phyloP scores from a whole-genome alignment of 1,140 invertebrate species.

The Cotesia glomerata region DNA sequence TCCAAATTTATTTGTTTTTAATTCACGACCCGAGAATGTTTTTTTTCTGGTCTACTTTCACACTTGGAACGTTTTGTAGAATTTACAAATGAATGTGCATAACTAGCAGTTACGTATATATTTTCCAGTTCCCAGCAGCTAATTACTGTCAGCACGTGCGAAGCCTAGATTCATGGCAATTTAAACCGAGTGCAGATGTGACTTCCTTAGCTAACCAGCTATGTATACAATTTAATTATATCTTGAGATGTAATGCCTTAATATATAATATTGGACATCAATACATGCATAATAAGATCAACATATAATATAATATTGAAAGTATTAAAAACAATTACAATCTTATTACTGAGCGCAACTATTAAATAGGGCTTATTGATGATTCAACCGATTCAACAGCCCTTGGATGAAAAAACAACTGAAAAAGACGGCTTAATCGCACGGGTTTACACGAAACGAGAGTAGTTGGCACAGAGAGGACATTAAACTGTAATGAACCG shows the following conservation, averaged over 20 bases:
- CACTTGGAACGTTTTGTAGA: background rate
- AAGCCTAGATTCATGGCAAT: slow-evolving; percentile 29
- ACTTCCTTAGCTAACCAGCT: background rate
- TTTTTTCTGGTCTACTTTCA: background rate
- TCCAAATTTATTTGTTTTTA: slow-evolving; percentile 3
- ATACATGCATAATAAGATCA: no score
- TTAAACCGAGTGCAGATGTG: slow-evolving; percentile 21
- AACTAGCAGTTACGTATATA: slow-evolving; percentile 4
- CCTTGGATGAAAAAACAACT: background rate
- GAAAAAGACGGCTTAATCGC: background rate
- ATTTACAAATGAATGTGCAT: slow-evolving; percentile 26
- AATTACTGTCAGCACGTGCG: slow-evolving; percentile 36
- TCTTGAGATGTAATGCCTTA: no score
- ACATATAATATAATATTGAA: no score
- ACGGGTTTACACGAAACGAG: background rate
- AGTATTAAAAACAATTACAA: no score
- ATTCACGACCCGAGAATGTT: background rate
- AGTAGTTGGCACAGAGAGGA: slow-evolving; percentile 9
- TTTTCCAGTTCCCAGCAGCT: slow-evolving; percentile 27
- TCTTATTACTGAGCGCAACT: no score
- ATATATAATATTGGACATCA: no score
- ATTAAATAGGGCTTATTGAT: no score
- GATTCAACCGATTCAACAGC: no score
- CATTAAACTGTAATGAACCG: slow-evolving; percentile 29
- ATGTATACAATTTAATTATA: background rate